A percentile compares a stretch with the other conserved stretches of the same genome.
Conservation (phyloP, 2,888 invertebrate genomes). For the Xestia ashworthii region DNA sequence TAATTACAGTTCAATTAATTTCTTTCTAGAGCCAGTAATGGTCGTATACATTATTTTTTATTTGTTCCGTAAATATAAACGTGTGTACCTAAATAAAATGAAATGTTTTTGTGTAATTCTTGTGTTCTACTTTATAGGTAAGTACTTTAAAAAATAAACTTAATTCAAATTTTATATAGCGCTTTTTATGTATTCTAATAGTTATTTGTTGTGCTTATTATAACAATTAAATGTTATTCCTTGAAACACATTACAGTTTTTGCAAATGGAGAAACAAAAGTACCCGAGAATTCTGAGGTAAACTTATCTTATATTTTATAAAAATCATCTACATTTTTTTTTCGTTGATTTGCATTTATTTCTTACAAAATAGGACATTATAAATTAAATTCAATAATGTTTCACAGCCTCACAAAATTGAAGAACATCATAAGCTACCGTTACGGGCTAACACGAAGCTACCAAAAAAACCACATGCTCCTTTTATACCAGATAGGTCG, state of each 20-base stretch:
- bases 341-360: background rate
- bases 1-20: constrained; percentile 14
- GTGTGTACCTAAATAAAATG: constrained; percentile 19
- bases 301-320: background rate
- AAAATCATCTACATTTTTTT: background rate
- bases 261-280: background rate
- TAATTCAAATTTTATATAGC: background rate
- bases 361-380: background rate
- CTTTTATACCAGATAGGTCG: background rate
- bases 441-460: background rate
- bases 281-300: constrained; percentile 3
- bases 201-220: background rate
- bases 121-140: constrained; percentile 28
- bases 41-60: background rate
- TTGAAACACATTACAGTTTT: constrained; percentile 24
- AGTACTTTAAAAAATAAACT: background rate
- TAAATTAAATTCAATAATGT: background rate
- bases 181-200: background rate
- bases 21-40: constrained; percentile 7
- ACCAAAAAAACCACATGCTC: background rate
- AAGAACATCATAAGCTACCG: background rate
- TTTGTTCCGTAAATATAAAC: constrained; percentile 6
- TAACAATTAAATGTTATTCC: background rate
- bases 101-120: constrained; percentile 26
- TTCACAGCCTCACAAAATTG: constrained; percentile 7